Evolutionary conservation across 2,113 vertebrate species (phyloP), one percentile per base, ranked within the genome.

Genomic region (Xiphophorus maculatus): DNA sequence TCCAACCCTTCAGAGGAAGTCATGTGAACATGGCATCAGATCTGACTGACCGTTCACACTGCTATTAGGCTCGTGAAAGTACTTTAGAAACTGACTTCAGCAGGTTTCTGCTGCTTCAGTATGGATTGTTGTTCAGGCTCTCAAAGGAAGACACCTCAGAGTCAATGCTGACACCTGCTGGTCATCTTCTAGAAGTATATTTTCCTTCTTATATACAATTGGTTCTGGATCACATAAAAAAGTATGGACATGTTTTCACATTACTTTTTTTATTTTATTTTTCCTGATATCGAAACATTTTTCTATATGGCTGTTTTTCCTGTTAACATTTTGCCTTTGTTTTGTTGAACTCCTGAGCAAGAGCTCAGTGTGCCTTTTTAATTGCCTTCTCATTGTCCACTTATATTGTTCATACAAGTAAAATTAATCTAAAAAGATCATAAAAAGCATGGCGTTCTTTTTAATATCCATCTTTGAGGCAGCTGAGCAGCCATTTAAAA

Each of bases 141-240:
- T 30, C 37, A 33, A 13, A n/a, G 3, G 3, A 29, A n/a, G 11
- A 7, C 75, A 22, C 5, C 48, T 60, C 12, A 66, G 3, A 79
- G 82, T 72, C 81, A 83, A 71, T 79, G 81, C 83, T 85, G 77
- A 80, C 82, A 73, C 71, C 93, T 93, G 73, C 73, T 93, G 93
- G 74, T 14, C 1, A 22, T 30, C 2, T 29, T 6, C 0, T 25
- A 66, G 44, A 48, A 19, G 17, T 19, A 6, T 6, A 19, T 7
- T 15, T 48, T 48, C 17, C 44, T 48, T 48, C 4, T 48, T 9
- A n/a, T n/a, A 15, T 42, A 42, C 9, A 58, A n/a, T 58, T 58
- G 9, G 22, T 58, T n/a, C 51, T n/a, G 3, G 25, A n/a, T 58
- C 25, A 17, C 44, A 48, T 19, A 48, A 48, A 58, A 58, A 58